These are phyloP conservation scores for Antennarius striatus DNA, from an alignment of 2,113 vertebrate genomes.

Conservation along the genomic window DNA sequence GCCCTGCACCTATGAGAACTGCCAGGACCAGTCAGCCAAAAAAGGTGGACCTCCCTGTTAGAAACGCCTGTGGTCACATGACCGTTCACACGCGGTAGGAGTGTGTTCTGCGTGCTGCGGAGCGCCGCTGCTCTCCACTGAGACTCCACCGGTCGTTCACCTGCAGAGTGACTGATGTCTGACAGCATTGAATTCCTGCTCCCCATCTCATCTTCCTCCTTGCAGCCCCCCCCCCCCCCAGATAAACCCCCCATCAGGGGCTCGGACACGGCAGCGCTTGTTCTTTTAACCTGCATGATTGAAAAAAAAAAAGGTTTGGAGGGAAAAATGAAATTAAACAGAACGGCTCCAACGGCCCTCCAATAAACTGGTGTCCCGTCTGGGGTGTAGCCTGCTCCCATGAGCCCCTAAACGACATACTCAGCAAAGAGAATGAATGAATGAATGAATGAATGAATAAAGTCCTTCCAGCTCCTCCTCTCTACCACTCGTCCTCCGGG, in stretches of 20 bases:
- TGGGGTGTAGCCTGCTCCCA: too few species aligned
- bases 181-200: constrained; percentile 47
- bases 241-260: constrained; percentile 39
- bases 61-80: too few species aligned
- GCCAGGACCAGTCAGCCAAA: constrained; percentile 89
- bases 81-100: too few species aligned
- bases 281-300: constrained; percentile 45
- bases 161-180: constrained; percentile 39
- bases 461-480: constrained; percentile 26
- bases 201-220: constrained; percentile 25
- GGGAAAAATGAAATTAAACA: constrained; percentile 47
- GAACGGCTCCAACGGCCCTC: too few species aligned
- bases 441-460: background rate
- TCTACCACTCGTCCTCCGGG: constrained; percentile 41
- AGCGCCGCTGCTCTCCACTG: too few species aligned
- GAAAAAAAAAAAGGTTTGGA: constrained; percentile 49
- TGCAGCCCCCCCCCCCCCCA: background rate
- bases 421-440: background rate
- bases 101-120: too few species aligned
- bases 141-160: constrained; percentile 7
- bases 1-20: constrained; percentile 94
- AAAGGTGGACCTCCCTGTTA: constrained; percentile 81
- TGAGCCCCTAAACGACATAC: too few species aligned
- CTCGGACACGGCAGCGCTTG: constrained; percentile 33
- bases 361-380: too few species aligned